Base-by-base conservation (phyloP, 2,888 invertebrate genomes). In the Eremobia ochroleuca region DNA sequence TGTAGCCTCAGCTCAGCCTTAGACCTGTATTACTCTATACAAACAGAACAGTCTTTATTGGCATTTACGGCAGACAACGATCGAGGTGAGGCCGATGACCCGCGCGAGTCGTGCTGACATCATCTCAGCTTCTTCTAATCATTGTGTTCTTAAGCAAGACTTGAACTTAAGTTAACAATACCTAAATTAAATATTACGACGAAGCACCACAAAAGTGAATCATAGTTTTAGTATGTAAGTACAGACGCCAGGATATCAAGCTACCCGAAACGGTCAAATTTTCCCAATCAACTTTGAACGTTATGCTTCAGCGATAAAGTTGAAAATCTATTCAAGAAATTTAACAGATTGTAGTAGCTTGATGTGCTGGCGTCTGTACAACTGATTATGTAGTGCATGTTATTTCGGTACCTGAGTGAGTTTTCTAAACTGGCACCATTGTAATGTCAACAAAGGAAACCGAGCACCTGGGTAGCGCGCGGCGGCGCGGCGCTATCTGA, bases 1-100 rank as follows among this genome's bases (percentile, higher is more conserved):
- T n/a, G n/a, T n/a, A n/a, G n/a, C n/a, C n/a, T n/a, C n/a, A n/a
- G n/a, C n/a, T n/a, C n/a, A n/a, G n/a, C n/a, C n/a, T n/a, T n/a
- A 31, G 15, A 25, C 46, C 4, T 66, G 13, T 65, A 40, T 31
- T 31, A n/a, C 25, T 49, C 4, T 11, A n/a, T 21, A 21, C 43
- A 62, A 46, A 67, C 46, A 40, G n/a, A 55, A 65, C 61, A 70
- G 62, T 55, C 43, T 31, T 70, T 73, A 59, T 79, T 76, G 58
- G 62, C 66, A 67, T 74, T 55, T 69, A 73, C 75, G 64, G 62
- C 73, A 73, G 70, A 55, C 64, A 15, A 58, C 71, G 64, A 52
- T 62, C 66, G 76, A 78, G 81, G 84, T 58, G 34, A 77, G 85
- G 80, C 34, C 83, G 78, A 73, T 70, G 82, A 87, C 82, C 82